Conservation (phyloP, 2,888 invertebrate species). For the Stenurella melanura region DNA sequence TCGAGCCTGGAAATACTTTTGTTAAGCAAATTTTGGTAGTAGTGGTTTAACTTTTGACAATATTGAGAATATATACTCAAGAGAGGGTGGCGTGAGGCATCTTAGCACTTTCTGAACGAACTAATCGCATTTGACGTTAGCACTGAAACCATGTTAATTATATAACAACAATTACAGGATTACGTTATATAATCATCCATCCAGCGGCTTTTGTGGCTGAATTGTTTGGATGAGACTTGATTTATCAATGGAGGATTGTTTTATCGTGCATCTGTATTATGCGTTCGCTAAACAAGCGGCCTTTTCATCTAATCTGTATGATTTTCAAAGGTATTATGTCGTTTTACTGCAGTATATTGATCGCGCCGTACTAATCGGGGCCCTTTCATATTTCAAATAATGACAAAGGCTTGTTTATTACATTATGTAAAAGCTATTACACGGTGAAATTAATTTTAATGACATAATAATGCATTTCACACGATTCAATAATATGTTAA, state of each 20-base stretch:
- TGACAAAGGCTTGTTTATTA: slow-evolving; percentile 5
- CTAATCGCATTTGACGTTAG: slow-evolving; percentile 35
- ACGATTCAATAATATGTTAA: background rate
- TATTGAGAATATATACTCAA: background rate
- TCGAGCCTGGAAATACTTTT: background rate
- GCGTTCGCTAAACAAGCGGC: slow-evolving; percentile 20
- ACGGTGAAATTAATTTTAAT: slow-evolving; percentile 10
- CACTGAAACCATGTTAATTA: slow-evolving; percentile 28
- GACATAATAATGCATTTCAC: background rate
- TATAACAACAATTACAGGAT: slow-evolving; percentile 25
- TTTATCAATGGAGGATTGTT: slow-evolving; percentile 31
- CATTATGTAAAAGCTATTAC: background rate
- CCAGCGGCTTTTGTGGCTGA: slow-evolving; percentile 33
- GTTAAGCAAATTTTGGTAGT: background rate
- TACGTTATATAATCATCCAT: slow-evolving; percentile 31
- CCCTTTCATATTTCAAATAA: slow-evolving; percentile 24
- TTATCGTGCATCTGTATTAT: slow-evolving; percentile 33
- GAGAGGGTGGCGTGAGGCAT: background rate
- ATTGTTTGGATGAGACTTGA: slow-evolving; percentile 34
- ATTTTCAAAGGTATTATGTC: slow-evolving; percentile 34
- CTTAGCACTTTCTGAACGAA: slow-evolving; percentile 10
- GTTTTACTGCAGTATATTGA: slow-evolving; percentile 32
- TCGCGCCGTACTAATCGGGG: slow-evolving; percentile 19
- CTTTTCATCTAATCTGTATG: slow-evolving; percentile 30
- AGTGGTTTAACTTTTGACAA: background rate